phyloP scores from a whole-genome alignment of 2,888 invertebrate species.

The Allophyes oxyacanthae region DNA sequence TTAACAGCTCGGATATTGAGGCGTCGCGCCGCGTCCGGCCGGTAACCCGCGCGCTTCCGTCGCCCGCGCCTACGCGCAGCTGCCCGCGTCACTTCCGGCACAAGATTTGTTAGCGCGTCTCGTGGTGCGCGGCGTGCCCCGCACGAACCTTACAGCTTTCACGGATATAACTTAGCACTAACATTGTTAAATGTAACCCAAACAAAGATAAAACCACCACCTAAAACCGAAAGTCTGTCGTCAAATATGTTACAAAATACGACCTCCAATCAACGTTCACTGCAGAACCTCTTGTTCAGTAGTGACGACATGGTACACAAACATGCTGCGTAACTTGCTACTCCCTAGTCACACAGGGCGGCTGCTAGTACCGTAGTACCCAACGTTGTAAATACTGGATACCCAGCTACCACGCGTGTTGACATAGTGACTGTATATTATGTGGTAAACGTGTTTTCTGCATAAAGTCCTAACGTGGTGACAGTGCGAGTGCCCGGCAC shows the following conservation, averaged over 20 bases:
- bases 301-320: no score
- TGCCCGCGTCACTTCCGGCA: conserved; percentile 4
- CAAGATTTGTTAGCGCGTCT: conserved; percentile 13
- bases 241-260: no score
- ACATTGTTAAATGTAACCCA: neutral
- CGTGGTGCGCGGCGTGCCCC: neutral
- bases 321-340: no score
- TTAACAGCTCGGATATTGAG: conserved; percentile 46
- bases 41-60: conserved; percentile 28
- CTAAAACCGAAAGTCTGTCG: no score
- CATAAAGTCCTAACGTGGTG: neutral
- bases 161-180: neutral
- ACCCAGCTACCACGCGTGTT: neutral
- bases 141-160: neutral
- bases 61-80: conserved; percentile 5
- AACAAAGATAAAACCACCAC: neutral
- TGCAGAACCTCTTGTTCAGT: no score
- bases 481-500: neutral
- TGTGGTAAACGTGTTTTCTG: neutral
- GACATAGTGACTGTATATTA: conserved; percentile 1
- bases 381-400: neutral
- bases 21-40: conserved; percentile 34
- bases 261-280: no score
- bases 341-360: no score
- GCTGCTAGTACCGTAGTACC: no score